These are phyloP conservation scores for Falco concolor DNA, from an alignment of 2,797 vertebrate species.

Conservation along the genomic window DNA sequence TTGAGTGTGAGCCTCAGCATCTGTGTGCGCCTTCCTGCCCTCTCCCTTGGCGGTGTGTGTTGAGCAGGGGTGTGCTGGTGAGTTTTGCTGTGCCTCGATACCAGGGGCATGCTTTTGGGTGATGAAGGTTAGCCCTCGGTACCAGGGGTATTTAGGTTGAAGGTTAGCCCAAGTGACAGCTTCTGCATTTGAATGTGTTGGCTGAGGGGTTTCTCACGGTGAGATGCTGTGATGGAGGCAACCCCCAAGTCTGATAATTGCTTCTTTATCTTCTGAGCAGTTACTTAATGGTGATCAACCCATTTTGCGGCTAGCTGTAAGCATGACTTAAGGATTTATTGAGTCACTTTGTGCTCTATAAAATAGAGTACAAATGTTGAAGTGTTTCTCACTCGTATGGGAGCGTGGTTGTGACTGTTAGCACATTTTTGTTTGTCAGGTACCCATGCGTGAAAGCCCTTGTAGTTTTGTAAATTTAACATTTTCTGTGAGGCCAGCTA, in stretches of 20 bases:
- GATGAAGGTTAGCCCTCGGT: not conserved
- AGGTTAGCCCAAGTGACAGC: not conserved
- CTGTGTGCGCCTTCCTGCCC: not conserved
- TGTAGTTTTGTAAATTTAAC: not conserved
- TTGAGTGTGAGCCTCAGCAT: not conserved
- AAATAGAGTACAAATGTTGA: not conserved
- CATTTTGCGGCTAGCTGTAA: not conserved
- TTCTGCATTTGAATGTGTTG: not conserved
- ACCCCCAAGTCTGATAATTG: not conserved
- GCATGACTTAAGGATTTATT: not conserved
- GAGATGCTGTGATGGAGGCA: not conserved
- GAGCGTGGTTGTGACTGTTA: not conserved
- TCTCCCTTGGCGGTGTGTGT: not conserved
- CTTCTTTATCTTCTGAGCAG: not conserved
- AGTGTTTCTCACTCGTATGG: not conserved
- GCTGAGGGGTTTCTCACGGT: not conserved
- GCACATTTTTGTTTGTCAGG: not conserved
- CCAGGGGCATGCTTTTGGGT: not conserved
- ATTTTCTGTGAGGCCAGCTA: not conserved
- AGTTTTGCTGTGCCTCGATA: not conserved
- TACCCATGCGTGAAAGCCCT: not conserved
- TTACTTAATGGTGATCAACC: not conserved
- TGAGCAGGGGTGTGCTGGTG: accelerated
- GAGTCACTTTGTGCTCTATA: not conserved
- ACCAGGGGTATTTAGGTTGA: not conserved